Evolutionary conservation across 2,888 invertebrate genomes (phyloP).

Genomic region (Heteromurus nitidus): DNA sequence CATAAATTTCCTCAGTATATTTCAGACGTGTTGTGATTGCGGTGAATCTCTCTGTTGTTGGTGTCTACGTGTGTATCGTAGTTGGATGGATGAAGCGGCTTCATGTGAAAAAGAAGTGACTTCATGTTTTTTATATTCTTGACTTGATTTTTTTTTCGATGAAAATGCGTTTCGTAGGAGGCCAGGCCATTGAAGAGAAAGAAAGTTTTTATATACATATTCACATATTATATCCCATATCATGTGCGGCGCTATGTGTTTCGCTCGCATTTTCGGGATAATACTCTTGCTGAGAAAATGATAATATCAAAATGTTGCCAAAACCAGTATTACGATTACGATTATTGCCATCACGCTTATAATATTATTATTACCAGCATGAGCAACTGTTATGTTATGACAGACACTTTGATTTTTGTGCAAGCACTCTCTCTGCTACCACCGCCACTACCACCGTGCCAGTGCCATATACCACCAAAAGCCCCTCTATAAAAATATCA

Average conservation of each 20-base stretch:
- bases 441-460: neutral
- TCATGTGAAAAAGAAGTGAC: constrained; percentile 34
- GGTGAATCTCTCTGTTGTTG: constrained; percentile 15
- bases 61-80: neutral
- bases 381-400: constrained; percentile 48
- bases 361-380: constrained; percentile 51
- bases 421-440: neutral
- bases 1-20: too few species aligned
- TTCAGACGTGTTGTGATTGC: too few species aligned
- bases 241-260: neutral
- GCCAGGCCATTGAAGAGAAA: neutral
- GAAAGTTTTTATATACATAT: constrained; percentile 6
- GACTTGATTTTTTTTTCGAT: constrained; percentile 15
- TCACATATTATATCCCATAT: constrained; percentile 7
- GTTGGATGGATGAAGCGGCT: constrained; percentile 19
- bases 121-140: constrained; percentile 41
- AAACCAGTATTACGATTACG: constrained; percentile 65
- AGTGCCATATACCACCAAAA: neutral
- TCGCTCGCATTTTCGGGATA: constrained; percentile 30
- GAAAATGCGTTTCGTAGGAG: constrained; percentile 35
- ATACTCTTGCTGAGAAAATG: constrained; percentile 48
- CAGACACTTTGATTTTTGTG: constrained; percentile 42
- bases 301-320: constrained; percentile 64
- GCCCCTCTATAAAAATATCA: constrained; percentile 15
- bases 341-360: constrained; percentile 65